These are phyloP conservation scores for Tachina grossa DNA, from an alignment of 2,888 invertebrate species.

Conservation along the genomic window DNA sequence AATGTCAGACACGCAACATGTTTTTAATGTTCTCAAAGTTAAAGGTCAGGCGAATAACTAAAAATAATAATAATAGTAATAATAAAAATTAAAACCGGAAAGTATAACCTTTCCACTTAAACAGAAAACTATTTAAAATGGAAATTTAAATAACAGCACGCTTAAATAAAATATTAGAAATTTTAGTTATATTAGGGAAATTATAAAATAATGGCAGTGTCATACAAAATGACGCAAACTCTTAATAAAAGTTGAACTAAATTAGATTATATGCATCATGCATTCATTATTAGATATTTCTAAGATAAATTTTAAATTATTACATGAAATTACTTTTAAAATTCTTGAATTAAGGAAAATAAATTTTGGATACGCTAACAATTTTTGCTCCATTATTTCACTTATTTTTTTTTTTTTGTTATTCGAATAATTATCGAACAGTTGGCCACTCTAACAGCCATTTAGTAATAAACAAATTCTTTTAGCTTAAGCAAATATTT, in stretches of 20 bases:
- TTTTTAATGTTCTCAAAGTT: not conserved
- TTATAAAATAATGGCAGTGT: not conserved
- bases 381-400: no score
- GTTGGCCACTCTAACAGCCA: no score
- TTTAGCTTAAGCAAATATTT: no score
- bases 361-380: no score
- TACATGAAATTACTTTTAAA: no score
- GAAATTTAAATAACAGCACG: not conserved
- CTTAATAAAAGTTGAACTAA: not conserved
- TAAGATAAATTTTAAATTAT: not conserved
- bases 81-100: not conserved
- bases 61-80: constrained; percentile 7
- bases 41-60: constrained; percentile 43
- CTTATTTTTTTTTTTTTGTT: no score
- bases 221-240: not conserved
- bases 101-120: not conserved
- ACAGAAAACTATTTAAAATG: not conserved
- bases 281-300: not conserved
- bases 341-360: no score
- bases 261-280: no score
- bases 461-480: no score
- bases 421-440: no score
- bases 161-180: constrained; percentile 2
- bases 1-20: constrained; percentile 65
- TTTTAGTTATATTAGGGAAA: not conserved